A percentile compares a stretch with the other conserved stretches of the same genome.
phyloP scores from a whole-genome alignment of 2,113 vertebrate species.

The Xyrauchen texanus region DNA sequence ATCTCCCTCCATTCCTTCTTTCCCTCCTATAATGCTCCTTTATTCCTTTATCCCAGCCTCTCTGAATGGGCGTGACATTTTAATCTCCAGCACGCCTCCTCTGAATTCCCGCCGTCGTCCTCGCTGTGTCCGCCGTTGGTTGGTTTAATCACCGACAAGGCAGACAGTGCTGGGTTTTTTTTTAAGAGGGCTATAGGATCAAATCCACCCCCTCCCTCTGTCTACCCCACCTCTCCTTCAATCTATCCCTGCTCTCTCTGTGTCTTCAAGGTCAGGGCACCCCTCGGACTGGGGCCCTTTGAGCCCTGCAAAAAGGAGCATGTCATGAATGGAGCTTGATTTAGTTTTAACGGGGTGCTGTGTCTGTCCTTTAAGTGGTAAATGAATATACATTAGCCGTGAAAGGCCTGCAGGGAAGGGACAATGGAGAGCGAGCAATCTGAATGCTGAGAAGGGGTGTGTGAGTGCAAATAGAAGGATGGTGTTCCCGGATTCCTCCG shows the following conservation, averaged over 20 bases:
- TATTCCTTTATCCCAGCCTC: slow-evolving; percentile 53
- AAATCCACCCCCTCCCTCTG: background rate
- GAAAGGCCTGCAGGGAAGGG: slow-evolving; percentile 61
- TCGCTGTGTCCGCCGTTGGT: slow-evolving; percentile 54
- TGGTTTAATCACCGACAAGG: slow-evolving; percentile 52
- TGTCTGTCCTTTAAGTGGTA: slow-evolving; percentile 72
- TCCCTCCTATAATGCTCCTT: slow-evolving; percentile 54
- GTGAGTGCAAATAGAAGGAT: slow-evolving; percentile 45
- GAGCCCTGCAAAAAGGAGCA: slow-evolving; percentile 49
- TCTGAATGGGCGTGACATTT: slow-evolving; percentile 53
- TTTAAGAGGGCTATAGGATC: slow-evolving; percentile 43
- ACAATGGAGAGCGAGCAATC: slow-evolving; percentile 41
- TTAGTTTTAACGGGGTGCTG: slow-evolving; percentile 70
- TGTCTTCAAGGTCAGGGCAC: slow-evolving; percentile 48
- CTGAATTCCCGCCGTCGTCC: slow-evolving; percentile 55
- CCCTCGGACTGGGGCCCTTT: slow-evolving; percentile 44
- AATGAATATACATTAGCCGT: slow-evolving; percentile 78
- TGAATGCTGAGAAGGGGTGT: slow-evolving; percentile 49
- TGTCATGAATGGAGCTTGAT: slow-evolving; percentile 66
- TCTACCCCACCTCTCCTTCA: background rate
- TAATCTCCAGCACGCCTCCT: slow-evolving; percentile 53
- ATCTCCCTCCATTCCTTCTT: slow-evolving; percentile 62
- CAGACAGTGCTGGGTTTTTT: slow-evolving; percentile 43
- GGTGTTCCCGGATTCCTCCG: slow-evolving; percentile 61
- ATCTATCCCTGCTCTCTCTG: slow-evolving; percentile 21